phyloP scores from a whole-genome alignment of 2,888 invertebrate species.

The Cosmopolites sordidus region DNA sequence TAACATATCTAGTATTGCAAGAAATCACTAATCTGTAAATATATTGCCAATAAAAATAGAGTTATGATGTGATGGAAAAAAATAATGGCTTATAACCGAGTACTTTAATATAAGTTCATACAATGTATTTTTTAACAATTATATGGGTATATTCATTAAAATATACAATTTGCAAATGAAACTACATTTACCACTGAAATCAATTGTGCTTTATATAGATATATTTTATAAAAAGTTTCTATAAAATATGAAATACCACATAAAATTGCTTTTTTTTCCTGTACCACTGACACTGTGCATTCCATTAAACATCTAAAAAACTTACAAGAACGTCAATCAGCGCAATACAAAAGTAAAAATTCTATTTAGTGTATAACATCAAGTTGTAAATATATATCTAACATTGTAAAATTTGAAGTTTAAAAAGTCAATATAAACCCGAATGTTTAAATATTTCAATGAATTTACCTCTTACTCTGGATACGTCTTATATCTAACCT shows the following conservation, averaged over 20 bases:
- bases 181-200: not conserved
- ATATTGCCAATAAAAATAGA: constrained; percentile 3
- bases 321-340: no score
- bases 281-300: no score
- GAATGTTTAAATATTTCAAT: constrained; percentile 3
- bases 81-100: not conserved
- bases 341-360: no score
- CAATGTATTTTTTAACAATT: not conserved
- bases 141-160: not conserved
- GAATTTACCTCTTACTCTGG: not conserved
- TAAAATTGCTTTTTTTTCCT: no score
- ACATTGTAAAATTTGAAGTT: constrained; percentile 6
- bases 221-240: no score
- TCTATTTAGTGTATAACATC: not conserved
- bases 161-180: not conserved
- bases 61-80: not conserved
- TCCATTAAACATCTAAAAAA: no score
- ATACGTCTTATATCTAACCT: not conserved
- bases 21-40: not conserved
- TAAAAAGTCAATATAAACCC: not conserved
- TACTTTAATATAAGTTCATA: not conserved
- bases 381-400: not conserved
- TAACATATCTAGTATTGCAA: constrained; percentile 5
- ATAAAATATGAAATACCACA: no score
- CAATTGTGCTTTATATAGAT: no score